phyloP scores from a whole-genome alignment of 2,797 vertebrate genomes.

The Pangasius macronema region DNA sequence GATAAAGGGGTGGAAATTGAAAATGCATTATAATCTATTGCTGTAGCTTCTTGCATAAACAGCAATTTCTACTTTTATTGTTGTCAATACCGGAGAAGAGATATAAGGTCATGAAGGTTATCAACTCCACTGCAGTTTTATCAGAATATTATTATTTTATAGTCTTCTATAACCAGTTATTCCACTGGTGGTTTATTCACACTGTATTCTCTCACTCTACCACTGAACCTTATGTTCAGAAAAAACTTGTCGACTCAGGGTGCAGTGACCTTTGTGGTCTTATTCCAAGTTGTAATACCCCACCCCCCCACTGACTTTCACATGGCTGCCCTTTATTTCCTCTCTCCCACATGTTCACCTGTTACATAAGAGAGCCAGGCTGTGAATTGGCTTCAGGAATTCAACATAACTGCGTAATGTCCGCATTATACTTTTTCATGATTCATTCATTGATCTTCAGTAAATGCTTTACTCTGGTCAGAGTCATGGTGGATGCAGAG shows the following conservation, averaged over 20 bases:
- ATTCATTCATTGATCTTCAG: not conserved
- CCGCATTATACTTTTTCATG: not conserved
- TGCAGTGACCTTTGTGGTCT: constrained; percentile 22
- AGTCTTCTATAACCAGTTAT: not conserved
- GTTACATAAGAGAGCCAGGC: constrained; percentile 25
- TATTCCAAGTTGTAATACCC: constrained; percentile 5
- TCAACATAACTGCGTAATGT: not conserved
- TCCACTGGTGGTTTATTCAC: not conserved
- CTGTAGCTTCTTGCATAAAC: constrained; percentile 1
- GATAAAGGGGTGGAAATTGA: not conserved
- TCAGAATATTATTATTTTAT: not conserved
- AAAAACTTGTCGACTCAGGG: constrained; percentile 1
- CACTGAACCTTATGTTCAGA: not conserved
- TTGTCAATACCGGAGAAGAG: not conserved
- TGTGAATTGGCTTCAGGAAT: not conserved
- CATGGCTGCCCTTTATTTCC: constrained; percentile 18
- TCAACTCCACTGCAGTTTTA: not conserved
- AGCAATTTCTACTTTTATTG: not conserved
- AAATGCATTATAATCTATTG: not conserved
- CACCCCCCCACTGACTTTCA: constrained; percentile 13
- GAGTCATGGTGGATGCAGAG: not conserved
- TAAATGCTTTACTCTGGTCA: not conserved
- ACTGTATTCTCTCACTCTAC: not conserved
- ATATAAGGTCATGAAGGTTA: not conserved
- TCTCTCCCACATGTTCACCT: constrained; percentile 1